phyloP scores from a whole-genome alignment of 2,888 invertebrate genomes.

The Torymus auratus region DNA sequence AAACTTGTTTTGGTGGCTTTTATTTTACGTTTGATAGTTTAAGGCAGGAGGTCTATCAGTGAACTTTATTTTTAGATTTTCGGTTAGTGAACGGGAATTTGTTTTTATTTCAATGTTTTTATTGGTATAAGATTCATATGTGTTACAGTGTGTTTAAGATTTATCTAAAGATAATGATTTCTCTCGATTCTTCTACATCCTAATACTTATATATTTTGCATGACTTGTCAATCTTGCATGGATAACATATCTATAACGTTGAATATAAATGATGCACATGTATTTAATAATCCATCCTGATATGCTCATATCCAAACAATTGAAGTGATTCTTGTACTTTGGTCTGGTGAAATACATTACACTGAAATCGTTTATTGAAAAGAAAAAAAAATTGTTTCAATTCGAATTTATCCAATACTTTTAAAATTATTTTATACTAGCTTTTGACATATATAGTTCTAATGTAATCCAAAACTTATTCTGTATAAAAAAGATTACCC shows the following conservation, averaged over 20 bases:
- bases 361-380: too few species aligned
- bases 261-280: slow-evolving; percentile 16
- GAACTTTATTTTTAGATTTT: neutral
- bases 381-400: too few species aligned
- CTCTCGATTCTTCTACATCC: slow-evolving; percentile 16
- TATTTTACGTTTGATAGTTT: slow-evolving; percentile 15
- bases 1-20: too few species aligned
- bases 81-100: neutral
- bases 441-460: too few species aligned
- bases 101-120: neutral
- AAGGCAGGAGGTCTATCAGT: neutral
- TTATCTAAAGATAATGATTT: neutral
- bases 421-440: too few species aligned
- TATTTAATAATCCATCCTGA: neutral
- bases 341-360: too few species aligned
- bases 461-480: too few species aligned
- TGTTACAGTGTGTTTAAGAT: neutral
- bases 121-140: neutral
- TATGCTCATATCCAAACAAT: too few species aligned
- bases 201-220: slow-evolving; percentile 11
- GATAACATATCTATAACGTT: neutral
- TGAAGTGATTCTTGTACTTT: too few species aligned
- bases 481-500: too few species aligned
- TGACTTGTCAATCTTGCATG: neutral
- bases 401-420: too few species aligned